Percentiles rank a stretch among this genome's conserved stretches.
Evolutionary conservation across 2,113 vertebrate species (phyloP).

Genomic region (Neogobius melanostomus): DNA sequence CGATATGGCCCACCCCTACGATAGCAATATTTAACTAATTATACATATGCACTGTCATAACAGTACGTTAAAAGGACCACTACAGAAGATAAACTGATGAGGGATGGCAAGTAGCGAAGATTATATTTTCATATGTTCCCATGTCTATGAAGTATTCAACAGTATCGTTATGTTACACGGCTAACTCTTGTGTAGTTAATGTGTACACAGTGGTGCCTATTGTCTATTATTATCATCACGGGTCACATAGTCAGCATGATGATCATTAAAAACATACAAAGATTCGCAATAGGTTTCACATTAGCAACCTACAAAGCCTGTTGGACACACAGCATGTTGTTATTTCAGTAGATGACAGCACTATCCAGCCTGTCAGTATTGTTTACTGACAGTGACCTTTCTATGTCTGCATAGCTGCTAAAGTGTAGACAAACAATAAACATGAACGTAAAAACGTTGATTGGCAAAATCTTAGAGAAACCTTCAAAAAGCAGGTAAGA

Average conservation of each 20-base stretch:
- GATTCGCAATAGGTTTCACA: background rate
- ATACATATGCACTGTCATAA: too few relatives aligned
- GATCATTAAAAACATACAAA: background rate
- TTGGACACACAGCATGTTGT: background rate
- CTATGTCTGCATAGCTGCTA: background rate
- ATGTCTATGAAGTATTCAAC: background rate
- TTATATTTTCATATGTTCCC: too few relatives aligned
- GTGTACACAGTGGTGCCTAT: background rate
- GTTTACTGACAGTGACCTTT: slow-evolving; percentile 46
- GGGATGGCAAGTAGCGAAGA: too few relatives aligned
- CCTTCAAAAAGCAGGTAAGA: background rate
- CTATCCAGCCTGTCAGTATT: background rate
- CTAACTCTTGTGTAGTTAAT: background rate
- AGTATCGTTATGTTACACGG: background rate
- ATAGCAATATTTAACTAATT: too few relatives aligned
- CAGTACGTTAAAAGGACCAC: too few relatives aligned
- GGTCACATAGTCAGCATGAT: background rate
- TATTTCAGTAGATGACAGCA: background rate
- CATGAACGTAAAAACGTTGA: background rate
- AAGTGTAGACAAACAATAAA: background rate
- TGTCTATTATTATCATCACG: background rate
- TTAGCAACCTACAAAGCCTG: too few relatives aligned
- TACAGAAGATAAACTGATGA: too few relatives aligned
- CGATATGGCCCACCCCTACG: too few relatives aligned
- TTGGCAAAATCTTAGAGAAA: background rate